Conservation (phyloP, 2,113 vertebrate genomes). For the Natator depressus region DNA sequence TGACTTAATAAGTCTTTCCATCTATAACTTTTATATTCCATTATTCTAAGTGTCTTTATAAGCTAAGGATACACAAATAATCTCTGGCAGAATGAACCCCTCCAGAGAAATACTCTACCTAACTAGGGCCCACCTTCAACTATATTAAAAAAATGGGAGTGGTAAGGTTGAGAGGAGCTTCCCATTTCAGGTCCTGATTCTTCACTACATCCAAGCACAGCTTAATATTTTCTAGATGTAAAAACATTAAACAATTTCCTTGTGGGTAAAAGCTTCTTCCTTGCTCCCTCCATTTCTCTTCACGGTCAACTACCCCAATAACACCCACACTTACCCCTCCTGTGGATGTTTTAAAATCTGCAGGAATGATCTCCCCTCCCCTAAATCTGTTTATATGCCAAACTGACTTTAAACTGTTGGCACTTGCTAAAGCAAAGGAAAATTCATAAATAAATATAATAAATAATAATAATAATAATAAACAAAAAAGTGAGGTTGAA, state of each 20-base stretch:
- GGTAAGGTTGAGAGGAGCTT: not conserved
- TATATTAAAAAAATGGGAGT: not conserved
- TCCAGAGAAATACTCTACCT: not conserved
- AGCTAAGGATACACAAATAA: not conserved
- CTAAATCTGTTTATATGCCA: slow-evolving; percentile 1
- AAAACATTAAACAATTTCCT: not conserved
- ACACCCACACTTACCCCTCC: not conserved
- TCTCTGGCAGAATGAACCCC: not conserved
- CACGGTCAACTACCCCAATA: not conserved
- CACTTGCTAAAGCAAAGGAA: not conserved
- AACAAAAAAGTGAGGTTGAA: not conserved
- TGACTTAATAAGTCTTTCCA: not conserved
- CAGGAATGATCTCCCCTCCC: not conserved
- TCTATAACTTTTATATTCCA: not conserved
- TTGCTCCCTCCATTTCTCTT: not conserved
- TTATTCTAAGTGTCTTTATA: not conserved
- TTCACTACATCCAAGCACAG: not conserved
- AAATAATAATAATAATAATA: not conserved
- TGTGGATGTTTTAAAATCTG: not conserved
- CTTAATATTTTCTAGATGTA: not conserved
- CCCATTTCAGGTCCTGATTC: not conserved
- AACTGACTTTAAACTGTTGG: not conserved
- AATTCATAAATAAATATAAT: not conserved
- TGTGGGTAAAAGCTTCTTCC: not conserved
- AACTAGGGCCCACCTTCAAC: not conserved